Conservation (phyloP, 2,888 invertebrate genomes). For the Zhengitettix transpicula region DNA sequence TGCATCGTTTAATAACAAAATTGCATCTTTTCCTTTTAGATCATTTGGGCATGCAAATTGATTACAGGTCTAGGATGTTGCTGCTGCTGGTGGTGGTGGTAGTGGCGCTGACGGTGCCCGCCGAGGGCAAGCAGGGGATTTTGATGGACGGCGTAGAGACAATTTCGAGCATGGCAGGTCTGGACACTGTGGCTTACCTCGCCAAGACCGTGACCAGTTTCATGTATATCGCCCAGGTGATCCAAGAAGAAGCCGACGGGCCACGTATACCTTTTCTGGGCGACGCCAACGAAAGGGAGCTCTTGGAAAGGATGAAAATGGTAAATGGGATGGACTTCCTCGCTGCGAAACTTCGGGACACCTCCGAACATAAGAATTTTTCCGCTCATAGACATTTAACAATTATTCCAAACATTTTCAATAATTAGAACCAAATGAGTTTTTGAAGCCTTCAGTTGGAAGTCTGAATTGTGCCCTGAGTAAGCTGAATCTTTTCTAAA, state of each 20-base stretch:
- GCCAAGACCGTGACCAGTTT: background rate
- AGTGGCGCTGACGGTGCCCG: too few species aligned
- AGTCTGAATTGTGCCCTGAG: too few species aligned
- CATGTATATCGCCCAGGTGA: background rate
- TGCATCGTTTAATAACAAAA: too few species aligned
- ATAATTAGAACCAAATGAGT: too few species aligned
- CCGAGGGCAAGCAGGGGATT: too few species aligned
- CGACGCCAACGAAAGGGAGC: background rate
- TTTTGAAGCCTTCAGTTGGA: too few species aligned
- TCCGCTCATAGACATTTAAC: too few species aligned
- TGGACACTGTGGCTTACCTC: background rate
- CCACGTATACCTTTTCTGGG: background rate
- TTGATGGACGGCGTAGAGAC: background rate
- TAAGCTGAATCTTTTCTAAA: too few species aligned
- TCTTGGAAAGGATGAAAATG: background rate
- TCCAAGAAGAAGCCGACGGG: background rate
- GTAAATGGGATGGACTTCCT: conserved; percentile 42
- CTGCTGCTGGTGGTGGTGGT: background rate
- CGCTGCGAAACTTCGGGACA: conserved; percentile 17
- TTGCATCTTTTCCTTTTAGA: too few species aligned
- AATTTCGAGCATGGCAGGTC: background rate
- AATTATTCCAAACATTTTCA: too few species aligned
- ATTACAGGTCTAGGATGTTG: background rate
- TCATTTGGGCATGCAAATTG: too few species aligned
- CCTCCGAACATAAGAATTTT: too few species aligned